A percentile compares a stretch with the other conserved stretches of the same genome.
These are phyloP conservation scores for Pseudococcus longispinus DNA, from an alignment of 2,888 invertebrate species.

Conservation along the genomic window DNA sequence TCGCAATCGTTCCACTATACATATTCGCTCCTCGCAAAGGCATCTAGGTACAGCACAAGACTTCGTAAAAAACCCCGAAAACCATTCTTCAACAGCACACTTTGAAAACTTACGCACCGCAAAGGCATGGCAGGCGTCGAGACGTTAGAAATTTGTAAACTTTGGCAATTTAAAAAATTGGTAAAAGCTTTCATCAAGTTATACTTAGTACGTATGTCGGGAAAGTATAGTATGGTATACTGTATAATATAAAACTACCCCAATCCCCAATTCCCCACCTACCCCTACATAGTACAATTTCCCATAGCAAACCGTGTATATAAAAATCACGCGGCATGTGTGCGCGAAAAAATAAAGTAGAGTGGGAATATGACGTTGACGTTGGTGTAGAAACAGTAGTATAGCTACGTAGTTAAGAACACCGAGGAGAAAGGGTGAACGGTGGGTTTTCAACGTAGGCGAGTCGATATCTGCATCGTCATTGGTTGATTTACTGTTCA, in stretches of 20 bases:
- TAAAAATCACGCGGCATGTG: constrained; percentile 19
- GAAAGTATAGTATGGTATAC: not conserved
- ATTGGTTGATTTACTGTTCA: constrained; percentile 13
- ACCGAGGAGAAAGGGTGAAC: not conserved
- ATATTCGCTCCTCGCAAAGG: not conserved
- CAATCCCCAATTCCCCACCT: too few relatives aligned
- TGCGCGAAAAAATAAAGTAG: not conserved
- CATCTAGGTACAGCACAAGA: too few relatives aligned
- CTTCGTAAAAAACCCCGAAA: not conserved
- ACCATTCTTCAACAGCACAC: not conserved
- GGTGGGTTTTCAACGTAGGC: not conserved
- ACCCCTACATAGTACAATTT: constrained; percentile 25
- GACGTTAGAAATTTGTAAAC: not conserved
- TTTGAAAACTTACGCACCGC: not conserved
- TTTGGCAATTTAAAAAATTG: constrained; percentile 8
- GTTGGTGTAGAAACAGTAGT: not conserved
- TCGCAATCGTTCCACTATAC: too few relatives aligned
- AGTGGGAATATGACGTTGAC: constrained; percentile 21
- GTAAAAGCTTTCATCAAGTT: constrained; percentile 14
- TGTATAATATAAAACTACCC: too few relatives aligned
- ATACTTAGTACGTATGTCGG: too few relatives aligned
- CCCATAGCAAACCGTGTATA: constrained; percentile 19
- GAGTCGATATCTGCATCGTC: not conserved
- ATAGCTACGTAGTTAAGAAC: not conserved
- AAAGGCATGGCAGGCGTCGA: not conserved